These are phyloP conservation scores for Mus minutoides DNA, from an alignment of 2,797 vertebrate genomes.

Conservation along the genomic window DNA sequence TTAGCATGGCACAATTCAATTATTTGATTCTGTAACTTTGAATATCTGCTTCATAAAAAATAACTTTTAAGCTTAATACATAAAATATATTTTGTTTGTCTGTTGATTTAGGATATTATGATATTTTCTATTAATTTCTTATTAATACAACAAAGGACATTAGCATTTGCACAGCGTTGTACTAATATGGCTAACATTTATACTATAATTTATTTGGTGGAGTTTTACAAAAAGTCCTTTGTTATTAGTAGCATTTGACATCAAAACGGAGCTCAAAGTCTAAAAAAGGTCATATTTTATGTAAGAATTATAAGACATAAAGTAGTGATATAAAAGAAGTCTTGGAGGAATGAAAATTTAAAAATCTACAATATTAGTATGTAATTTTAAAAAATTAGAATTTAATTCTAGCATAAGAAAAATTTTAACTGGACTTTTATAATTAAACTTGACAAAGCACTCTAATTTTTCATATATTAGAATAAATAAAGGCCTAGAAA, in stretches of 20 bases:
- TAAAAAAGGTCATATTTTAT: constrained; percentile 2
- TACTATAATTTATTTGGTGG: neutral
- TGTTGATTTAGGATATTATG: neutral
- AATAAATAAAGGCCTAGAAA: neutral
- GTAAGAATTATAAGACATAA: neutral
- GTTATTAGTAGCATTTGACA: neutral
- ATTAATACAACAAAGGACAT: neutral
- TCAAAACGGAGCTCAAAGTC: neutral
- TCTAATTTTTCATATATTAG: neutral
- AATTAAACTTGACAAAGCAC: neutral
- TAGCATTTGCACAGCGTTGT: neutral
- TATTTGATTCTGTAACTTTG: neutral
- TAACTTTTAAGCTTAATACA: neutral
- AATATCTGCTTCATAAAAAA: neutral
- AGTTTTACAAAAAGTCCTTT: neutral
- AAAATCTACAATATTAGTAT: neutral
- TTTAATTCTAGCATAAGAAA: neutral
- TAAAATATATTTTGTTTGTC: neutral
- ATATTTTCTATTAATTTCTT: constrained; percentile 27
- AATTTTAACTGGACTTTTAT: neutral
- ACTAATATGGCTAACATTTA: neutral
- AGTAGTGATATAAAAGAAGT: neutral
- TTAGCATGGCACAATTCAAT: neutral
- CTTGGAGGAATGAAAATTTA: neutral
- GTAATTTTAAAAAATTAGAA: neutral